Percentiles rank a stretch among this genome's conserved stretches.
phyloP scores from a whole-genome alignment of 2,113 vertebrate genomes.

The Ciconia maguari region DNA sequence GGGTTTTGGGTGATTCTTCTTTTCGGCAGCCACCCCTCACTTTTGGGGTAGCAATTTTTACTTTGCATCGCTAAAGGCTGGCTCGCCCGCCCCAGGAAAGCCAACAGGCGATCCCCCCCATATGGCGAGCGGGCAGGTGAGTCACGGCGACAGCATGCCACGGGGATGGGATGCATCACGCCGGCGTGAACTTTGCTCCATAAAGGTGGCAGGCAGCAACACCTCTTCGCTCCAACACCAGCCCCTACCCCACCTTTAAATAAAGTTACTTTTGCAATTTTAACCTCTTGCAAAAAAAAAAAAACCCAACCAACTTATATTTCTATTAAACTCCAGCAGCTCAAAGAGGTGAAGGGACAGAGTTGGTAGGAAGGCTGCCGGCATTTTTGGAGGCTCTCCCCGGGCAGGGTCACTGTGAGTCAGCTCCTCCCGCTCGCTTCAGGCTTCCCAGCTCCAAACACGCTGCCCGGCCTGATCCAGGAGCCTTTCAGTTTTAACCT shows the following conservation, averaged over 20 bases:
- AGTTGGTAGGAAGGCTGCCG: neutral
- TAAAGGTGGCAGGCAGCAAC: neutral
- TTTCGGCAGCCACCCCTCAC: rapidly evolving
- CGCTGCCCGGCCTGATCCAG: rapidly evolving
- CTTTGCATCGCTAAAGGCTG: rapidly evolving
- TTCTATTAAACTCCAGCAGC: neutral
- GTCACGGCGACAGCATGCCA: neutral
- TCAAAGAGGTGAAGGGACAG: neutral
- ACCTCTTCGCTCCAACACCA: neutral
- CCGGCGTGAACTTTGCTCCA: neutral
- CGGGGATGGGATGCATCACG: neutral
- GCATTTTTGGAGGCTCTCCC: neutral
- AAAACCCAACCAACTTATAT: no score
- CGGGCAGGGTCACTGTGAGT: neutral
- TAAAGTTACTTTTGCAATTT: no score
- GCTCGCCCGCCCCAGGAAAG: neutral
- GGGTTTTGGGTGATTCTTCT: neutral
- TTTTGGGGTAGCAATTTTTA: neutral
- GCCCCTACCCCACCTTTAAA: neutral
- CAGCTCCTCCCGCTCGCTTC: neutral
- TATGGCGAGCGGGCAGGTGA: neutral
- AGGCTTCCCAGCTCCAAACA: neutral
- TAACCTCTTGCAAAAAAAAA: neutral
- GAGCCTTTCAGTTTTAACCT: neutral
- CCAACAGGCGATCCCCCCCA: neutral